Base-by-base conservation (phyloP, 2,113 vertebrate species). In the Halcyon malimbica region DNA sequence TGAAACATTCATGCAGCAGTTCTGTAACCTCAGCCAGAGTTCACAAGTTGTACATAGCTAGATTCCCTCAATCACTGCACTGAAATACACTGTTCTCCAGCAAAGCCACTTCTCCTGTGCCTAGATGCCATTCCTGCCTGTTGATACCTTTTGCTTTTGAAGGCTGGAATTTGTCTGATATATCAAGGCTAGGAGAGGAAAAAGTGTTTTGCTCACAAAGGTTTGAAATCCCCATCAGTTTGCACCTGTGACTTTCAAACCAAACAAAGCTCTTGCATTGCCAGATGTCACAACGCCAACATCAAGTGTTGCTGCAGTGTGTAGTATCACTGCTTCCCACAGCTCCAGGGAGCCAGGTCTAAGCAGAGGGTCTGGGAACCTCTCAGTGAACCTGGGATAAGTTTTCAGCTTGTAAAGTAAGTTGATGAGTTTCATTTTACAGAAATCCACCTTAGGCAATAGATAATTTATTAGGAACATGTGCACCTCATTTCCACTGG, bases 111-210 rank as follows among this genome's bases (percentile, higher is more conserved):
- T 88, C 79, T 69, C 64, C 87, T 25, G 37, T 37, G 67, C 92
- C 54, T 68, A 33, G 51, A 12, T 60, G 62, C 75, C 64, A 67
- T 37, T 90, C 44, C 25, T 90, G 75, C 68, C 53, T 90, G 85
- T 76, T 85, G 73, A 73, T 65, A 73, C 64, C 69, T 93, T 87
- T 76, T 64, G 48, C 90, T 95, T 94, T 93, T 93, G 79, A 94
- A 90, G 83, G 75, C 5, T 86, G 83, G 67, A 92, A 89, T 76
- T 79, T 73, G 19, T 77, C 93, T 90, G 94, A 89, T 83, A 13
- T 7, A 86, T 81, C 77, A 93, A 92, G 78, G 80, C 60, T 74
- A 70, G 46, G 48, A 83, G 31, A 78, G 48, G 84, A 85, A 89
- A 57, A 56, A 94, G 50, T 10, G 35, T 83, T 95, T 90, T 90